These are phyloP conservation scores for Philereme transversata DNA, from an alignment of 2,888 invertebrate species.

Conservation along the genomic window DNA sequence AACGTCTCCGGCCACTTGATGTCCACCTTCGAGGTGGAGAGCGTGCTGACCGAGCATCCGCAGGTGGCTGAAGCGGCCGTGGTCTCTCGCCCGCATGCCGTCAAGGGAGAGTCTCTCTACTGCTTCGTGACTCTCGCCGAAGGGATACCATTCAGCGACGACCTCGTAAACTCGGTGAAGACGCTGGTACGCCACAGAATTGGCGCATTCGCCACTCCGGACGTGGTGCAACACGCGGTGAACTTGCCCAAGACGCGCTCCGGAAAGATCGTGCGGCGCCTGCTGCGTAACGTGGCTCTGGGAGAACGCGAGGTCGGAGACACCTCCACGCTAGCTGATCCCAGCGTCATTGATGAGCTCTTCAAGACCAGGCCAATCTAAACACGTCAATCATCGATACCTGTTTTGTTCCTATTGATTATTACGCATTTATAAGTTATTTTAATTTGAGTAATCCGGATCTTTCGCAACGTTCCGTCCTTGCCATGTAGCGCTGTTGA, in stretches of 20 bases:
- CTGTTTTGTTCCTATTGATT: constrained; percentile 15
- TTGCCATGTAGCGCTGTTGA: constrained; percentile 11
- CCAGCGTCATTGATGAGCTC: constrained; percentile 91
- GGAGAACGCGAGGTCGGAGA: constrained; percentile 96
- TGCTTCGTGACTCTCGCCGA: constrained; percentile 97
- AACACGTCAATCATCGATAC: constrained; percentile 1
- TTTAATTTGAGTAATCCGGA: constrained; percentile 3
- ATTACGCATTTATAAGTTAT: constrained; percentile 20
- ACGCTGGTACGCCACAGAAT: constrained; percentile 94
- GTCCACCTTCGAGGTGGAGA: constrained; percentile 97
- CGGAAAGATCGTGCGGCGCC: constrained; percentile 98
- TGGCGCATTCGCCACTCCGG: constrained; percentile 98
- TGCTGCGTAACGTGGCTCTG: constrained; percentile 95
- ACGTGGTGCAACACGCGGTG: constrained; percentile 96
- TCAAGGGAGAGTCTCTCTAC: constrained; percentile 98
- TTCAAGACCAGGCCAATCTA: constrained; percentile 87
- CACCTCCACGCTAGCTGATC: constrained; percentile 96
- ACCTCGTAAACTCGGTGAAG: constrained; percentile 88
- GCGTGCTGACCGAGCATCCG: constrained; percentile 90
- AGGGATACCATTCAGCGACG: constrained; percentile 87
- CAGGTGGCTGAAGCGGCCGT: constrained; percentile 97
- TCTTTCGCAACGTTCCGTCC: constrained; percentile 25
- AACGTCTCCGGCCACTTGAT: constrained; percentile 99
- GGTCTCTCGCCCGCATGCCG: constrained; percentile 95
- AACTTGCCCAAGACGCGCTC: constrained; percentile 98